Percentiles rank a stretch among this genome's conserved stretches.
Evolutionary conservation across 2,113 vertebrate species (phyloP).

Genomic region (Platichthys stellatus): DNA sequence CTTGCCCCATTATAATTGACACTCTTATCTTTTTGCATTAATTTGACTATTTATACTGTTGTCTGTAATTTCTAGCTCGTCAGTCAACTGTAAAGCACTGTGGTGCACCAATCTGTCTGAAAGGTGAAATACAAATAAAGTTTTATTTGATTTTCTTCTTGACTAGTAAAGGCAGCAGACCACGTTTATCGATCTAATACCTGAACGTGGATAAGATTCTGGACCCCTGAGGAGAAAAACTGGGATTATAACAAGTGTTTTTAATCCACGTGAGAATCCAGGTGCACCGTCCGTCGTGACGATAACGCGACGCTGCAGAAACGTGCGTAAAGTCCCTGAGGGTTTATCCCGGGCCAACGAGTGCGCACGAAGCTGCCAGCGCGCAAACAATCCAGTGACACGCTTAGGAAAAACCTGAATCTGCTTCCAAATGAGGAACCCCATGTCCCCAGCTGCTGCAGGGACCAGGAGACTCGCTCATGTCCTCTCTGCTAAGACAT

Average conservation of each 20-base stretch:
- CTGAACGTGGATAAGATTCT: not conserved
- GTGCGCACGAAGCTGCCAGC: not conserved
- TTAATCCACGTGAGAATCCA: no score
- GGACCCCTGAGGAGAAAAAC: not conserved
- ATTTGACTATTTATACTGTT: no score
- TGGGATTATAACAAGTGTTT: not conserved
- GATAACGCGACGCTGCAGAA: slow-evolving; percentile 2
- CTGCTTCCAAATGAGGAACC: slow-evolving; percentile 12
- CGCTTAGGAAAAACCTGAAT: not conserved
- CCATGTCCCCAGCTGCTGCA: slow-evolving; percentile 1
- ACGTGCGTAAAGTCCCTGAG: not conserved
- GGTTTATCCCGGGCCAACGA: not conserved
- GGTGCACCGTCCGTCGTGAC: not conserved
- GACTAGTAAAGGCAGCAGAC: no score
- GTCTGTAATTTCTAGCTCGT: no score
- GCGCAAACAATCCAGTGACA: not conserved
- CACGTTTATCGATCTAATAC: not conserved
- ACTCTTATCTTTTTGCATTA: no score
- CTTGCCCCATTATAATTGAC: no score
- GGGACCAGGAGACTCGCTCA: not conserved
- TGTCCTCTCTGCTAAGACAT: slow-evolving; percentile 1
- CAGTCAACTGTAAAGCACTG: no score
- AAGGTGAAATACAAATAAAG: not conserved
- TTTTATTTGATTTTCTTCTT: not conserved
- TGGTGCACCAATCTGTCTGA: no score